Percentiles rank a stretch among this genome's conserved stretches.
Conservation (phyloP, 1,140 invertebrate species). For the Ceratoteleas bidentatus region DNA sequence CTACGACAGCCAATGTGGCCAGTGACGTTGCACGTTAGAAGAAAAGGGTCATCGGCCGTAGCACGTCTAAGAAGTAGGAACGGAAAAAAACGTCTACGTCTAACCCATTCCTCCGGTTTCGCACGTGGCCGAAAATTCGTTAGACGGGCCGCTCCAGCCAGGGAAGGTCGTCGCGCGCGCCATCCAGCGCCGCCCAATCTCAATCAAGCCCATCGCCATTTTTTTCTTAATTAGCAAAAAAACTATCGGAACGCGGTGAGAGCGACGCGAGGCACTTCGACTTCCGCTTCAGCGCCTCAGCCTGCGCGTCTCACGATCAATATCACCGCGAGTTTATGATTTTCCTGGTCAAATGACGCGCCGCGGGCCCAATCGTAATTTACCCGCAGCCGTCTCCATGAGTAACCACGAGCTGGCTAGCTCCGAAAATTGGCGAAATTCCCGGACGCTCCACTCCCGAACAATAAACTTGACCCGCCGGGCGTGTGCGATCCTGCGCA, state of each 20-base stretch:
- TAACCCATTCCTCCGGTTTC: slow-evolving; percentile 30
- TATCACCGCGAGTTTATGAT: slow-evolving; percentile 51
- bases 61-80: slow-evolving; percentile 47
- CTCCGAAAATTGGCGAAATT: background rate
- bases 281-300: slow-evolving; percentile 49
- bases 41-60: slow-evolving; percentile 65
- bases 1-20: slow-evolving; percentile 58
- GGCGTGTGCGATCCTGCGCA: background rate
- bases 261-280: slow-evolving; percentile 44
- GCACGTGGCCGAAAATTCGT: slow-evolving; percentile 4
- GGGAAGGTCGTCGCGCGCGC: background rate
- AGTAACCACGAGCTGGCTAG: too few relatives aligned
- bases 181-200: too few relatives aligned
- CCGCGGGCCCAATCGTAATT: slow-evolving; percentile 15
- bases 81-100: slow-evolving; percentile 39
- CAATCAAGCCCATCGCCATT: slow-evolving; percentile 71
- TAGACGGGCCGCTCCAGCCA: too few relatives aligned
- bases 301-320: slow-evolving; percentile 49
- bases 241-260: slow-evolving; percentile 57
- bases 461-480: background rate
- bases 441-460: background rate
- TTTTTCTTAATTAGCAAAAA: slow-evolving; percentile 75
- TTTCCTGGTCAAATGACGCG: slow-evolving; percentile 45
- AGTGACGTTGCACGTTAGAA: slow-evolving; percentile 63
- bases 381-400: too few relatives aligned